These are phyloP conservation scores for Apostichopus leukothele DNA, from an alignment of 53 echinoderm and acorn worm genomes.

Conservation along the genomic window DNA sequence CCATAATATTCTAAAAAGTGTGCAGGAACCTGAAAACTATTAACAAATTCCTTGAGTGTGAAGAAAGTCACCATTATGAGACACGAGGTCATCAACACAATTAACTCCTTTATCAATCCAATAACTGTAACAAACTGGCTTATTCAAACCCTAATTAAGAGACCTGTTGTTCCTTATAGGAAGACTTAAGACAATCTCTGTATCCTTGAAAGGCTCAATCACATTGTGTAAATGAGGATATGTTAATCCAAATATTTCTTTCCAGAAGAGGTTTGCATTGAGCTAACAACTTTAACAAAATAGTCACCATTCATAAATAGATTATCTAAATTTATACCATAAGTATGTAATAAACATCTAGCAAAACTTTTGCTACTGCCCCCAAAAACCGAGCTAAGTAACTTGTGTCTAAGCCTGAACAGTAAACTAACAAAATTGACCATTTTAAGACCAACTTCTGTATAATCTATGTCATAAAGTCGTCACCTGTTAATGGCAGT, in stretches of 20 bases:
- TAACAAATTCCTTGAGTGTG: background rate
- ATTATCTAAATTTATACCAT: background rate
- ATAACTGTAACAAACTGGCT: background rate
- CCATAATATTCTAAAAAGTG: constrained; percentile 15
- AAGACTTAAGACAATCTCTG: background rate
- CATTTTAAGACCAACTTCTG: too few relatives aligned
- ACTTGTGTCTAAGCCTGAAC: background rate
- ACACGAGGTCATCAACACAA: background rate
- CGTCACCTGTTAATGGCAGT: too few relatives aligned
- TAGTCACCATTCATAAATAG: background rate
- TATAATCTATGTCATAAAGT: too few relatives aligned
- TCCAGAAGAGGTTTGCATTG: background rate
- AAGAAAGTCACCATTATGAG: background rate
- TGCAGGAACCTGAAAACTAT: background rate
- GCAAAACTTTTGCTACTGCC: background rate
- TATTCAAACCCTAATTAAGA: background rate
- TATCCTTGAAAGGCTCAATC: background rate
- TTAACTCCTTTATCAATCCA: background rate
- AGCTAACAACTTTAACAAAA: background rate
- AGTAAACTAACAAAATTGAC: too few relatives aligned
- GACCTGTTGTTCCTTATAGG: background rate
- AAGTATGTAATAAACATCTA: background rate
- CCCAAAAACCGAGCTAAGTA: background rate
- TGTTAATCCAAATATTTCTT: background rate
- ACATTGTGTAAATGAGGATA: background rate